A percentile compares a stretch with the other conserved stretches of the same genome.
Evolutionary conservation across 2,113 vertebrate genomes (phyloP).

Genomic region (Solenodon paradoxus): DNA sequence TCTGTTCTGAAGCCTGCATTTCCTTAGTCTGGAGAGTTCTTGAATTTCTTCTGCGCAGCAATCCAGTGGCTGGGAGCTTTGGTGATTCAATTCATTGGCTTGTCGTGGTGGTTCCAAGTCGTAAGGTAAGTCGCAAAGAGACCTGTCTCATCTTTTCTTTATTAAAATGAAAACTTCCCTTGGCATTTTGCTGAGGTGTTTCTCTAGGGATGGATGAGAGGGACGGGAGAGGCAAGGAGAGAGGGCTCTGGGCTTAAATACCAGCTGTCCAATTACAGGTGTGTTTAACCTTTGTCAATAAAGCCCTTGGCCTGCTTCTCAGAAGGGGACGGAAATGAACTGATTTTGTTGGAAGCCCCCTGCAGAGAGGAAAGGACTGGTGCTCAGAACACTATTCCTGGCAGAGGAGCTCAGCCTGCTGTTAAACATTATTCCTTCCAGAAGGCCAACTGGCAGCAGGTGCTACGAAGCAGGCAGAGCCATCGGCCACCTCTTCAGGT

Average conservation of each 20-base stretch:
- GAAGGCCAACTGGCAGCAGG: conserved; percentile 65
- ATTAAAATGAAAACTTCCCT: conserved; percentile 82
- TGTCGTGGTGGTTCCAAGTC: conserved; percentile 72
- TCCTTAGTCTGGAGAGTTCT: neutral
- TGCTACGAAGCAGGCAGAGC: neutral
- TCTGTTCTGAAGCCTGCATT: neutral
- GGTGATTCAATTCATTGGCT: conserved; percentile 79
- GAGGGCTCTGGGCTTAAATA: conserved; percentile 75
- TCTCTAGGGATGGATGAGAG: conserved; percentile 77
- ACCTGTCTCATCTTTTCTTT: conserved; percentile 75
- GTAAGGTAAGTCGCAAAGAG: conserved; percentile 77
- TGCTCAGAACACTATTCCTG: conserved; percentile 56
- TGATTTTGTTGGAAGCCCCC: conserved; percentile 72
- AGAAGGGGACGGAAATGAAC: conserved; percentile 51
- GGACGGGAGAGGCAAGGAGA: conserved; percentile 71
- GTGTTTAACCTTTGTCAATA: conserved; percentile 85
- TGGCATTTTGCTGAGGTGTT: conserved; percentile 77
- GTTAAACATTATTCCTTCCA: conserved; percentile 38
- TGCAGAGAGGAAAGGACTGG: conserved; percentile 45
- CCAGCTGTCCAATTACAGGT: conserved; percentile 83
- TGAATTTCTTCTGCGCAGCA: conserved; percentile 25
- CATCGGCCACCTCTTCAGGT: neutral
- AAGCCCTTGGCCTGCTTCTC: conserved; percentile 73
- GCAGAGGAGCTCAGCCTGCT: conserved; percentile 56
- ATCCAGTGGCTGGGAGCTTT: conserved; percentile 70